Base-by-base conservation (phyloP, 2,113 vertebrate genomes). In the Petrocephalus microphthalmus region DNA sequence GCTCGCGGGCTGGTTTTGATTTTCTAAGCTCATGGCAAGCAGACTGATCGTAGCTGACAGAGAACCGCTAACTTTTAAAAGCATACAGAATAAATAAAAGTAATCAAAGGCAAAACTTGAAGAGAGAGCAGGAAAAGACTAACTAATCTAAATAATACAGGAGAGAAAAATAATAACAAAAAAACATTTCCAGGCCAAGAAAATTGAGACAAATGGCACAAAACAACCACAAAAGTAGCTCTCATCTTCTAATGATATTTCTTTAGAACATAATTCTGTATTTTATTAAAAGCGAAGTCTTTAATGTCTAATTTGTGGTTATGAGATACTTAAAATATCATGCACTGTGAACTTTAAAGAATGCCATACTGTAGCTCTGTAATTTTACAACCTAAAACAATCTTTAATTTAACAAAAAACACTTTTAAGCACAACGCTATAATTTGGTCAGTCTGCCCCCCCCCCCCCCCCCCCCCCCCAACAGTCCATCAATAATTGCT, bases 311-410 rank as follows among this genome's bases (percentile, higher is more conserved):
- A 49, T 1, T 78, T 92, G 90, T 91, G 91, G 91, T 92, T 92
- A 47, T 87, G 42, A 53, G 86, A 88, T 91, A 92, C 92, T 93
- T 91, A 90, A 85, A 93, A 93, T 93, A 93, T 93, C 93, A 91
- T 87, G 89, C 91, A 2, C 22, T 85, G 89, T 92, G 87, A 93
- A 90, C 90, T 87, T 89, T 89, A 84, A 89, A 92, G 90, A 82
- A 87, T 89, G 56, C 51, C 74, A 45, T 84, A 42, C 60, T 45
- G 88, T 82, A 29, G 45, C 42, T 90, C 51, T 85, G 51, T 54
- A 84, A 51, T 49, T 85, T 85, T 56, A 49, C 51, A 85, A n/a
- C 29, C 84, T 88, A 54, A 88, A 45, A 90, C 53, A 82, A 7
- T 49, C 89, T 45, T 45, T 91, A 56, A 89, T 90, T 90, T 84